These are phyloP conservation scores for Carcina quercana DNA, from an alignment of 2,888 invertebrate genomes.

Conservation along the genomic window DNA sequence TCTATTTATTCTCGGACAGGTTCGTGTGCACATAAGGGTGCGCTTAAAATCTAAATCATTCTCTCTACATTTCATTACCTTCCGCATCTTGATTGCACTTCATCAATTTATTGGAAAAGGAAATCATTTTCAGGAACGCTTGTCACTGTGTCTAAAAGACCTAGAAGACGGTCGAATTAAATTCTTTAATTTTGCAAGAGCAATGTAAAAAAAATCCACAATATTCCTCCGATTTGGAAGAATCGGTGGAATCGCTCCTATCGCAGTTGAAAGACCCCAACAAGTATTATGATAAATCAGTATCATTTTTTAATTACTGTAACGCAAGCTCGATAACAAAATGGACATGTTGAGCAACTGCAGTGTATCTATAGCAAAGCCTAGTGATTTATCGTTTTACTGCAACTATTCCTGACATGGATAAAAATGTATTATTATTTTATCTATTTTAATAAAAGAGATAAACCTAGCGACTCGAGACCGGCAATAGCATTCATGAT, in stretches of 20 bases:
- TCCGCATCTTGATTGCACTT: neutral
- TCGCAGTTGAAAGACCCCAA: too few relatives aligned
- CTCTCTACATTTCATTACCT: neutral
- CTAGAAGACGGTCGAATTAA: too few relatives aligned
- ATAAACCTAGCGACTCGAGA: neutral
- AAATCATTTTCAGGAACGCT: too few relatives aligned
- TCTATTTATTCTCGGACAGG: neutral
- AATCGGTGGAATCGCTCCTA: too few relatives aligned
- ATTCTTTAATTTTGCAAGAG: too few relatives aligned
- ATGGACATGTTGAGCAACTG: neutral
- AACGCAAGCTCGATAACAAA: too few relatives aligned
- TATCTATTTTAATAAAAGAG: neutral
- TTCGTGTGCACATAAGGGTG: neutral
- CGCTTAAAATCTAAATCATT: neutral
- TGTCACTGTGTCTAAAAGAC: too few relatives aligned
- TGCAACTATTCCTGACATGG: neutral
- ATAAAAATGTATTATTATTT: neutral
- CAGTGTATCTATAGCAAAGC: neutral
- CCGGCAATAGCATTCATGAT: neutral
- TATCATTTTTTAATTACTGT: too few relatives aligned
- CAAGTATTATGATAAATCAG: too few relatives aligned
- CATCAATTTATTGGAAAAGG: too few relatives aligned
- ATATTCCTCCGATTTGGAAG: too few relatives aligned
- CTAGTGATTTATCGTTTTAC: neutral
- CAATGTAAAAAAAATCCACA: too few relatives aligned